These are phyloP conservation scores for Leucosticte australis DNA, from an alignment of 2,113 vertebrate species.

Conservation along the genomic window DNA sequence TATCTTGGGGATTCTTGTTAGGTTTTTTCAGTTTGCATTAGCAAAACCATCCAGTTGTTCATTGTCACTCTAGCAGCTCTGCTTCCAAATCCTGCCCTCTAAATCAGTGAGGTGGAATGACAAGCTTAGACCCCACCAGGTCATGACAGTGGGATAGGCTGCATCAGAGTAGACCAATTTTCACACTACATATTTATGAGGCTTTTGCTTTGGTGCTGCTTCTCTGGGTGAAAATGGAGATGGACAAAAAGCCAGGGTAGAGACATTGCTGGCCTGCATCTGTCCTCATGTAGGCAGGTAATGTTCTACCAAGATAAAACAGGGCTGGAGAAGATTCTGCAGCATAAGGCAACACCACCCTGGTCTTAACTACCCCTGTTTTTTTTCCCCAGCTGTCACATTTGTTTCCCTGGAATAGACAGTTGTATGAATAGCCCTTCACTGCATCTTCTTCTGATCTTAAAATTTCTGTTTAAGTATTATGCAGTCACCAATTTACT, in stretches of 20 bases:
- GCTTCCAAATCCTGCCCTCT: background rate
- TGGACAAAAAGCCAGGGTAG: background rate
- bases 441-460: background rate
- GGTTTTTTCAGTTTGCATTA: background rate
- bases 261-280: background rate
- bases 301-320: background rate
- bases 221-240: background rate
- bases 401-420: background rate
- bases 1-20: background rate
- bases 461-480: background rate
- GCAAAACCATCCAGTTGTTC: background rate
- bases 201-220: background rate
- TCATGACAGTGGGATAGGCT: background rate
- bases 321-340: background rate
- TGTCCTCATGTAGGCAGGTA: background rate
- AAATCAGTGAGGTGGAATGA: background rate
- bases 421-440: background rate
- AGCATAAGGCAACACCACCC: background rate
- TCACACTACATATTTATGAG: rapidly evolving
- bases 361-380: background rate
- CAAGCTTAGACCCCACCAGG: rapidly evolving
- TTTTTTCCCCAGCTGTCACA: background rate
- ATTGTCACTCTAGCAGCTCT: rapidly evolving
- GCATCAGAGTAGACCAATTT: background rate
- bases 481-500: background rate